phyloP scores from a whole-genome alignment of 2,888 invertebrate species.

The Shargacucullia verbasci region DNA sequence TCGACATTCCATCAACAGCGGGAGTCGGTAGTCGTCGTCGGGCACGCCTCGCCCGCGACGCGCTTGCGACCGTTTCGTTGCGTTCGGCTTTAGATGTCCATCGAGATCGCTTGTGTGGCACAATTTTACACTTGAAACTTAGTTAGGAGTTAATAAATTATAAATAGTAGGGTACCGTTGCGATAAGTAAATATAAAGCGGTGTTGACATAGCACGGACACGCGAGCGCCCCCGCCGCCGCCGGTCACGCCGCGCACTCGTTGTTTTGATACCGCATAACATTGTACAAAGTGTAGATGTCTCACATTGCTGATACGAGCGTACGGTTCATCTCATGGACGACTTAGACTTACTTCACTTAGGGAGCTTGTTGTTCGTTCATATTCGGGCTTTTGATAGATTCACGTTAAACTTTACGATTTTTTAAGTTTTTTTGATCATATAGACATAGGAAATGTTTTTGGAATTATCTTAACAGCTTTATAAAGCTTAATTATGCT shows the following conservation, averaged over 20 bases:
- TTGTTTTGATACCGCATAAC: conserved; percentile 74
- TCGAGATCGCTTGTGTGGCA: conserved; percentile 83
- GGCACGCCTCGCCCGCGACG: conserved; percentile 34
- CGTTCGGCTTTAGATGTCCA: conserved; percentile 76
- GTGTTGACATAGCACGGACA: conserved; percentile 65
- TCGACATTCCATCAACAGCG: conserved; percentile 65
- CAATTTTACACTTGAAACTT: conserved; percentile 85
- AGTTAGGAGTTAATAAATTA: conserved; percentile 86
- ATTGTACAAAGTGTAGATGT: conserved; percentile 80
- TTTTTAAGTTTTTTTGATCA: conserved; percentile 56
- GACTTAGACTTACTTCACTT: conserved; percentile 75
- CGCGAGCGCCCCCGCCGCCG: conserved; percentile 43
- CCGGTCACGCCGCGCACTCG: conserved; percentile 52
- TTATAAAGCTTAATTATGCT: conserved; percentile 58
- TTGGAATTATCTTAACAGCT: conserved; percentile 59
- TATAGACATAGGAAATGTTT: conserved; percentile 63
- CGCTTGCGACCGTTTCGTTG: conserved; percentile 60
- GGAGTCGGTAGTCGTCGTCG: conserved; percentile 44
- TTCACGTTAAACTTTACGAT: conserved; percentile 60
- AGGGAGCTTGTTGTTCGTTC: conserved; percentile 71
- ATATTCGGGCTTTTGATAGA: conserved; percentile 73
- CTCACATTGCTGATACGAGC: conserved; percentile 69
- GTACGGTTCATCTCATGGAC: conserved; percentile 72
- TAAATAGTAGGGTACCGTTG: conserved; percentile 80
- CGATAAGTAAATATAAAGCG: conserved; percentile 68